A percentile compares a stretch with the other conserved stretches of the same genome.
Conservation (phyloP, 2,888 invertebrate genomes). For the Tolmerus cingulatus region DNA sequence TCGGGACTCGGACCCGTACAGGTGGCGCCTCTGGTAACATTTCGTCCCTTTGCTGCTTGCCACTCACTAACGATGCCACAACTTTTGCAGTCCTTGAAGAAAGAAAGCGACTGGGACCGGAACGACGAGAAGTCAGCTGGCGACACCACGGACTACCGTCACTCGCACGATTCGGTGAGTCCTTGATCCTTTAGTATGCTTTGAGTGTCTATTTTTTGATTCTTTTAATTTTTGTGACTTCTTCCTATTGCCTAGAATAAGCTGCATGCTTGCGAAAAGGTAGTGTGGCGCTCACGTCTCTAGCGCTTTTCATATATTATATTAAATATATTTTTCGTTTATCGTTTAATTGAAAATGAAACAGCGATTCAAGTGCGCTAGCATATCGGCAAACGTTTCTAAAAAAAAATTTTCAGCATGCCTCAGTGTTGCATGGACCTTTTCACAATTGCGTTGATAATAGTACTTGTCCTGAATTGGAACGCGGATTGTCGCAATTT, state of each 20-base stretch:
- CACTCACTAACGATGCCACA: background rate
- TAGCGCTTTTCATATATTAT: conserved; percentile 19
- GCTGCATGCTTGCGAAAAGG: conserved; percentile 30
- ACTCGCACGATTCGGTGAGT: conserved; percentile 86
- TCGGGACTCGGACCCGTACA: conserved; percentile 86
- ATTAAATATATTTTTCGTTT: background rate
- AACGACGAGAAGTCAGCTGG: conserved; percentile 81
- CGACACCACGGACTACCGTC: conserved; percentile 81
- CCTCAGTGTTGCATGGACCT: conserved; percentile 36
- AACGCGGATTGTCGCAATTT: background rate
- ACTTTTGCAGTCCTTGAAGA: conserved; percentile 78
- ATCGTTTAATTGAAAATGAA: background rate
- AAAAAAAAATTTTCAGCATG: conserved; percentile 3
- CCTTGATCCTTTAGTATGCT: conserved; percentile 51
- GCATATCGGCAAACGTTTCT: conserved; percentile 22
- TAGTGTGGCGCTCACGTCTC: conserved; percentile 13
- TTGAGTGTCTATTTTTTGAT: conserved; percentile 25
- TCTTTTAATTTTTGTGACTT: conserved; percentile 52
- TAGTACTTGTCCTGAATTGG: background rate
- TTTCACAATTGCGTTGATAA: background rate
- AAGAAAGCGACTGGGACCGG: conserved; percentile 87
- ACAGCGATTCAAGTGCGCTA: background rate
- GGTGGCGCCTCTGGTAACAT: conserved; percentile 85
- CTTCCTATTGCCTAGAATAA: conserved; percentile 50
- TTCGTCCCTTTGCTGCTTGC: background rate